Percentiles rank a stretch among this genome's conserved stretches.
Conservation (phyloP, 2,113 vertebrate genomes). For the Etia nguti region DNA sequence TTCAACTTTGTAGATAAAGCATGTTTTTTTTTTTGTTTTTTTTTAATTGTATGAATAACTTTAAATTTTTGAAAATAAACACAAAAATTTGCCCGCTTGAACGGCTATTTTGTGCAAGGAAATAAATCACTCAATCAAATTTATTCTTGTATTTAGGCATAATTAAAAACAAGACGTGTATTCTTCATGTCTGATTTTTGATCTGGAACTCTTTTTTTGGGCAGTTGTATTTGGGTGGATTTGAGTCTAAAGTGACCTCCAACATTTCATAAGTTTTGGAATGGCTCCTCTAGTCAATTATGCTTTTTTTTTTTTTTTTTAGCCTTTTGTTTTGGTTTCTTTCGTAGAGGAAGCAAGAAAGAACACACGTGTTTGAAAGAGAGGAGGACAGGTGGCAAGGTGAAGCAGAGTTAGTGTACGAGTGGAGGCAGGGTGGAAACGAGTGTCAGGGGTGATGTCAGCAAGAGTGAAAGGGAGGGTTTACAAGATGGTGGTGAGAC, state of each 20-base stretch:
- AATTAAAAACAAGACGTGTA: fast-evolving
- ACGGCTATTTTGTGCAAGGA: no score
- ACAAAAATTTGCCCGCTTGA: no score
- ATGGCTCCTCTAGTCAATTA: fast-evolving
- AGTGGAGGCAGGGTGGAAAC: background rate
- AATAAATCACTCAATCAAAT: no score
- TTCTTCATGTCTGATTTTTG: fast-evolving
- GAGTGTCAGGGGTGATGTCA: background rate
- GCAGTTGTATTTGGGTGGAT: background rate
- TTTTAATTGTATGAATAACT: background rate
- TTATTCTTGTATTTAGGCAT: background rate
- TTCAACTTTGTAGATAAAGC: background rate
- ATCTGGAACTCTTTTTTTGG: background rate
- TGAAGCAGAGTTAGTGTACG: background rate
- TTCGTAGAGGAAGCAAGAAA: background rate
- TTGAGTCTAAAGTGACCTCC: background rate
- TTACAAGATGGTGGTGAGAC: background rate
- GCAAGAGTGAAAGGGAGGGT: background rate
- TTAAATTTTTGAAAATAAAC: no score
- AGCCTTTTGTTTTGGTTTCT: background rate
- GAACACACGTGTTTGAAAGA: no score
- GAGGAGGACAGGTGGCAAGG: background rate
- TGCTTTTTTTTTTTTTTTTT: no score
- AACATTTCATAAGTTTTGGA: fast-evolving
- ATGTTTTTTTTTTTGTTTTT: background rate